Percentiles rank a stretch among this genome's conserved stretches.
Evolutionary conservation across 2,888 invertebrate species (phyloP).

Genomic region (Drosophila kokeensis): DNA sequence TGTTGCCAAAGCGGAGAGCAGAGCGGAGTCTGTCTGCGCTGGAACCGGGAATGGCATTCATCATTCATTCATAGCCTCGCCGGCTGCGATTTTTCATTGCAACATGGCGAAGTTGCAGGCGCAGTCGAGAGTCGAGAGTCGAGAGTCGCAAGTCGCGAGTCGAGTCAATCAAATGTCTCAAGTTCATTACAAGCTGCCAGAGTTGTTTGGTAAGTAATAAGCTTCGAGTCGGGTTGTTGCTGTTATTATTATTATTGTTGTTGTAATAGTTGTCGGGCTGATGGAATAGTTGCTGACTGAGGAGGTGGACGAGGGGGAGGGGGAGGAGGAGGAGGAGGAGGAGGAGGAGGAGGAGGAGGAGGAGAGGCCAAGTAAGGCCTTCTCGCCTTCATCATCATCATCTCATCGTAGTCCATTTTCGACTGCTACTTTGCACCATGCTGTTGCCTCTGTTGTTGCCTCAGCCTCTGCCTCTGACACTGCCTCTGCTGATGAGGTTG

Average conservation of each 20-base stretch:
- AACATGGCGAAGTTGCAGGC: slow-evolving; percentile 64
- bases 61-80: slow-evolving; percentile 75
- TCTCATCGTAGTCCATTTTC: slow-evolving; percentile 65
- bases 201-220: slow-evolving; percentile 78
- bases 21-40: slow-evolving; percentile 12
- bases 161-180: slow-evolving; percentile 76
- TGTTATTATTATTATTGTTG: slow-evolving; percentile 15
- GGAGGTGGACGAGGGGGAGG: slow-evolving; percentile 3
- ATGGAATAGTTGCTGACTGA: slow-evolving; percentile 50
- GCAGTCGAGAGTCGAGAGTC: slow-evolving; percentile 13
- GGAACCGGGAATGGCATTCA: slow-evolving; percentile 60
- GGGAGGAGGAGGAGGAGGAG: too few species aligned
- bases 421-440: slow-evolving; percentile 65
- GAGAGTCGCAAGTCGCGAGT: slow-evolving; percentile 28
- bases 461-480: not conserved
- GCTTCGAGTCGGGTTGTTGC: slow-evolving; percentile 49
- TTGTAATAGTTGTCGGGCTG: slow-evolving; percentile 60
- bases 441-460: slow-evolving; percentile 49
- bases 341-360: not conserved
- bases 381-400: slow-evolving; percentile 42
- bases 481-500: slow-evolving; percentile 67
- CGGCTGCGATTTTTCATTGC: slow-evolving; percentile 64
- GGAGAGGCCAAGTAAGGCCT: slow-evolving; percentile 32
- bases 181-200: slow-evolving; percentile 75
- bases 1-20: slow-evolving; percentile 28